Evolutionary conservation across 1,140 invertebrate genomes (phyloP).

Genomic region (Wiebesia pumilae): DNA sequence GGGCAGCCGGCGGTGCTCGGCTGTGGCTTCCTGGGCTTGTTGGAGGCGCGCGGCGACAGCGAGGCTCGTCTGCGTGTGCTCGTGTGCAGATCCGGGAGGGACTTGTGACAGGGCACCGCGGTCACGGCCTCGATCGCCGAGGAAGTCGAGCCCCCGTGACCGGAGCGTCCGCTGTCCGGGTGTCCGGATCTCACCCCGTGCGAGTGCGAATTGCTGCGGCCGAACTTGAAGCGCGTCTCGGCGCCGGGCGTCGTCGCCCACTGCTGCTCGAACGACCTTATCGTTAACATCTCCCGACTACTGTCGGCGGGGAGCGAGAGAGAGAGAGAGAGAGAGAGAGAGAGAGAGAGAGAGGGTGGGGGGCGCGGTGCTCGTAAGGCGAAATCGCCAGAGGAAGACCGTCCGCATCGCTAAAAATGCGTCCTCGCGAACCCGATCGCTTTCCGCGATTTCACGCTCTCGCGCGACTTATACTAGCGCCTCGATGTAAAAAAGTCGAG

Average conservation of each 20-base stretch:
- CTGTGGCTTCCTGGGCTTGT: constrained; percentile 63
- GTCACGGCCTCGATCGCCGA: background rate
- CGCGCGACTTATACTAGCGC: too few relatives aligned
- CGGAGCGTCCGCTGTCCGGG: constrained; percentile 63
- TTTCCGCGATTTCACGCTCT: background rate
- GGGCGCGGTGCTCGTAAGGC: too few relatives aligned
- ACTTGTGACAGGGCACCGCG: constrained; percentile 81
- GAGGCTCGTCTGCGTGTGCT: constrained; percentile 78
- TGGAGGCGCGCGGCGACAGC: constrained; percentile 71
- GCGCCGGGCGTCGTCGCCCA: background rate
- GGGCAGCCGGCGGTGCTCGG: constrained; percentile 63
- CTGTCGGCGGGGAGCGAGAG: too few relatives aligned
- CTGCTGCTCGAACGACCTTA: background rate
- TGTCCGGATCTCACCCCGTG: constrained; percentile 67
- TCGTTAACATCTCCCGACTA: background rate
- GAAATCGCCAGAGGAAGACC: background rate
- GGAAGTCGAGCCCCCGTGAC: background rate
- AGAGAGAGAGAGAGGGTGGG: background rate
- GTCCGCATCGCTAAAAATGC: background rate
- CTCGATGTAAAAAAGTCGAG: too few relatives aligned
- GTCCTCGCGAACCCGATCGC: background rate
- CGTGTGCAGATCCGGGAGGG: constrained; percentile 86
- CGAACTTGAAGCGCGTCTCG: constrained; percentile 69
- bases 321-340: background rate
- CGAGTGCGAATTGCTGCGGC: constrained; percentile 82